Evolutionary conservation across 2,888 invertebrate species (phyloP).

Genomic region (Drosophila mimica): DNA sequence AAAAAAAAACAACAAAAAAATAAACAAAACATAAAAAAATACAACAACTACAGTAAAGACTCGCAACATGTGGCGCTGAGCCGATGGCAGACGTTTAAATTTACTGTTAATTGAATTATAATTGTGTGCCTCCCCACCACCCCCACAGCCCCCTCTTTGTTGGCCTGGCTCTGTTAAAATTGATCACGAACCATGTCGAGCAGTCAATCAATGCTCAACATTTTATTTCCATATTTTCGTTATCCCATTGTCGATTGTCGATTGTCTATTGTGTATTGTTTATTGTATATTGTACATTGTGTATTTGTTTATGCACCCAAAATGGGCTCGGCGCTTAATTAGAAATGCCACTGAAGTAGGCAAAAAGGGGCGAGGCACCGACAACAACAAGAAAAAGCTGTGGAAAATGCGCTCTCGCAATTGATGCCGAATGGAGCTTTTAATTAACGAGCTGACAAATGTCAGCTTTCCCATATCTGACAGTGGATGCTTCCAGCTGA

Average conservation of each 20-base stretch:
- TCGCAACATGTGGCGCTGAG: slow-evolving; percentile 62
- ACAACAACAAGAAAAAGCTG: background rate
- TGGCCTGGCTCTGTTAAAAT: slow-evolving; percentile 31
- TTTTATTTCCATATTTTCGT: slow-evolving; percentile 49
- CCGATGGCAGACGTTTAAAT: slow-evolving; percentile 42
- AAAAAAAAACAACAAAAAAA: background rate
- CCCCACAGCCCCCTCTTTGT: background rate
- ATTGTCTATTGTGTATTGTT: slow-evolving; percentile 31
- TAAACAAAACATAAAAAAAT: background rate
- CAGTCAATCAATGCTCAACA: slow-evolving; percentile 69
- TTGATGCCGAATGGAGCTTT: slow-evolving; percentile 5
- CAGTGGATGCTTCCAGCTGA: background rate
- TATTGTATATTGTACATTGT: slow-evolving; percentile 21
- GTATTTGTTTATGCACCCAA: slow-evolving; percentile 41
- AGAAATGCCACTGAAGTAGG: slow-evolving; percentile 53
- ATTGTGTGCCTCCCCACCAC: slow-evolving; percentile 45
- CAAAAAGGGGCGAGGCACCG: slow-evolving; percentile 19
- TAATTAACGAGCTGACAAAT: background rate
- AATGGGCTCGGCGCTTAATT: slow-evolving; percentile 49
- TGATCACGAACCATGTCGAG: slow-evolving; percentile 70
- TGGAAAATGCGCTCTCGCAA: slow-evolving; percentile 18
- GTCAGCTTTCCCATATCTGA: background rate
- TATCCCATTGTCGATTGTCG: background rate
- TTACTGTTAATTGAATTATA: slow-evolving; percentile 77
- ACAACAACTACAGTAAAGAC: slow-evolving; percentile 3